These are phyloP conservation scores for Verasper variegatus DNA, from an alignment of 2,113 vertebrate species.

Conservation along the genomic window DNA sequence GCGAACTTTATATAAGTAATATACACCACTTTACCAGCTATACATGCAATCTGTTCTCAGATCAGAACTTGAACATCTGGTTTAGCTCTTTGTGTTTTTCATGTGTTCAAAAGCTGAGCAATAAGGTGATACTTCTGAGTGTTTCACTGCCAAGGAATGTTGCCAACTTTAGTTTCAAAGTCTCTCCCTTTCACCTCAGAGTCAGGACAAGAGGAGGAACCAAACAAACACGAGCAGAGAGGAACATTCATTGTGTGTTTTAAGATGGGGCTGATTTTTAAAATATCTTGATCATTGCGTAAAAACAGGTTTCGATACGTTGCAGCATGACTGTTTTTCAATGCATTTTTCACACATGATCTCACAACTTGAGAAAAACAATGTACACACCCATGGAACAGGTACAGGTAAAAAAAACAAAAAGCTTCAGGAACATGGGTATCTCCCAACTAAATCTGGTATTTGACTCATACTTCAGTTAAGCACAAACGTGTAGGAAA, in stretches of 20 bases:
- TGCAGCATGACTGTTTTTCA: conserved; percentile 94
- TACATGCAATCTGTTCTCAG: conserved; percentile 2
- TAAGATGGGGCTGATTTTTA: conserved; percentile 54
- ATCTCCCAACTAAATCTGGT: conserved; percentile 52
- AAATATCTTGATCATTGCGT: conserved; percentile 81
- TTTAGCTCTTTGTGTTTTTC: conserved; percentile 51
- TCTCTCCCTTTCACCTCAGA: conserved; percentile 60
- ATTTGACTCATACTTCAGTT: conserved; percentile 22
- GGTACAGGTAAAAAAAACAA: conserved; percentile 79
- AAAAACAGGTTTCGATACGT: conserved; percentile 93
- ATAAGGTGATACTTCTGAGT: conserved; percentile 59
- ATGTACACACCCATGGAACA: conserved; percentile 90
- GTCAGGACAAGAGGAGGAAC: conserved; percentile 43
- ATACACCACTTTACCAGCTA: conserved; percentile 1
- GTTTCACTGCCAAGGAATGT: conserved; percentile 73
- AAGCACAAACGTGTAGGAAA: conserved; percentile 1
- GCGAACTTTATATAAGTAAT: neutral
- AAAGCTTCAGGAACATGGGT: conserved; percentile 31
- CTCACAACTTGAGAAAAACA: conserved; percentile 82
- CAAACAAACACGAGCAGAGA: conserved; percentile 51
- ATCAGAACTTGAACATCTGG: conserved; percentile 58
- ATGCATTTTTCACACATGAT: conserved; percentile 95
- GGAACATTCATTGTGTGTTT: conserved; percentile 61
- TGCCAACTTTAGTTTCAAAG: conserved; percentile 69
- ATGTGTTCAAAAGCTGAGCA: conserved; percentile 49